Conservation (phyloP, 2,113 vertebrate genomes). For the Elachura formosa region DNA sequence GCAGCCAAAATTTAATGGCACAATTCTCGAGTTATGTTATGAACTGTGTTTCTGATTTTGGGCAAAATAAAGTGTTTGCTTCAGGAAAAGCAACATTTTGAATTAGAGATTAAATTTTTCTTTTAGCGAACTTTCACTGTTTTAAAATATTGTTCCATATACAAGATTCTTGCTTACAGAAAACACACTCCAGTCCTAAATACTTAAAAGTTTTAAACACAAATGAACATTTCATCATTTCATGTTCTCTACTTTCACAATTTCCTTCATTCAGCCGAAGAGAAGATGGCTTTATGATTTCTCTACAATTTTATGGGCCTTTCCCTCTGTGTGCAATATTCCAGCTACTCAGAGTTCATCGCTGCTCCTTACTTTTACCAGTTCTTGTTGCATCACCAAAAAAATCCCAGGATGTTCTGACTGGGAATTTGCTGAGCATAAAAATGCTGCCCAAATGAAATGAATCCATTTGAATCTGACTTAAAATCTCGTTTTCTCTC, state of each 20-base stretch:
- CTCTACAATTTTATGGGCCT: neutral
- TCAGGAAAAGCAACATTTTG: neutral
- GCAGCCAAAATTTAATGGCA: neutral
- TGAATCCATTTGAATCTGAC: accelerated
- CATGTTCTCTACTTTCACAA: neutral
- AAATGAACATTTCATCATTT: neutral
- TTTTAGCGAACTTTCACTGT: neutral
- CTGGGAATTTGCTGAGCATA: neutral
- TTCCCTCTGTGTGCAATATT: neutral
- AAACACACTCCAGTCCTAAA: neutral
- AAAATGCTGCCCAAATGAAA: neutral
- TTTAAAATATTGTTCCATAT: neutral
- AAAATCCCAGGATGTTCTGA: neutral
- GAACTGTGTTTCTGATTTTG: neutral
- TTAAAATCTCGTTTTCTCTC: neutral
- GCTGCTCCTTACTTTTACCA: neutral
- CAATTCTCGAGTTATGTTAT: neutral
- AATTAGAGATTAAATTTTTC: neutral
- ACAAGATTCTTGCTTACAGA: neutral
- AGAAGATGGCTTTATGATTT: neutral
- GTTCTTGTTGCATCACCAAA: neutral
- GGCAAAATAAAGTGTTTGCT: neutral
- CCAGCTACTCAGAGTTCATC: neutral
- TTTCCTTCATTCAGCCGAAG: neutral
- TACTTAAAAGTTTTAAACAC: neutral